Base-by-base conservation (phyloP, 2,888 invertebrate genomes). In the Ophonus ardosiacus region DNA sequence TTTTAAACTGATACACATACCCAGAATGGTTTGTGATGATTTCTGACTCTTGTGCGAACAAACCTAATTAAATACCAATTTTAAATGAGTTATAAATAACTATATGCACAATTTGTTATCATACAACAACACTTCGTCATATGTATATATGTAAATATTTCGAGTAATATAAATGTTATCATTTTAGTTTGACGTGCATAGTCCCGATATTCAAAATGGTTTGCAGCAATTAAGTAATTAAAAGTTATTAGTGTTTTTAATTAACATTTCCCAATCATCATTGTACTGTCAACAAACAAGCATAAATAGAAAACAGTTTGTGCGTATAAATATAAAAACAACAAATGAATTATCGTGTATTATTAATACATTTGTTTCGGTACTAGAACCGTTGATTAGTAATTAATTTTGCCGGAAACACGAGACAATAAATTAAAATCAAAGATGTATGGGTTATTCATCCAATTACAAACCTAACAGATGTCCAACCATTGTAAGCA, bases 401-500 rank as follows among this genome's bases (percentile, higher is more conserved):
- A 51, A 51, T 51, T 13, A 51, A 51, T 63, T 63, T 10, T 63
- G 13, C n/a, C 7, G 7, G 10, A 18, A 18, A 18, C 71, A 74
- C 40, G 18, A 15, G 18, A 10, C 38, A 40, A 43, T 74, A 74
- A 74, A 74, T 74, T 74, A 8, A 43, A 43, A 40, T 74, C n/a
- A 18, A 74, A 74, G 71, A 74, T 43, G 17, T 10, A 43, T 68
- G 40, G 40, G 18, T 17, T 8, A 74, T 43, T 74, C 15, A 43
- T 74, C 21, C 43, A 74, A 74, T 74, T 74, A 74, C 43, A 43
- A 43, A 7, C 18, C 40, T 17, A 74, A 74, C 71, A 74, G 71
- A 74, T 74, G 71, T 74, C 71, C 71, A 10, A 74, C 17, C 40
- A 18, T 74, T 74, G 71, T 74, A 74, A 74, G 71, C 71, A 74